These are phyloP conservation scores for Timema podura DNA, from an alignment of 2,888 invertebrate species.

Conservation along the genomic window DNA sequence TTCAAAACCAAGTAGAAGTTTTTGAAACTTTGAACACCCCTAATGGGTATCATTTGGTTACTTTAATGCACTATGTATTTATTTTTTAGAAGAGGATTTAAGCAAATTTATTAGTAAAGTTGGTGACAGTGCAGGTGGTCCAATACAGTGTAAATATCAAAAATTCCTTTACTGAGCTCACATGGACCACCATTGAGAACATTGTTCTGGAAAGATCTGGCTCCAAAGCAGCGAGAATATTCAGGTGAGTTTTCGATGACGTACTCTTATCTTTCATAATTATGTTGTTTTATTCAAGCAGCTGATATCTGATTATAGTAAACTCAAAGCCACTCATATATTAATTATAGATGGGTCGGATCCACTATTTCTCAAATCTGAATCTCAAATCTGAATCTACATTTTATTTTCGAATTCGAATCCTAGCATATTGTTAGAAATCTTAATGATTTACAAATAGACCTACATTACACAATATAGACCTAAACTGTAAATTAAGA, in stretches of 20 bases:
- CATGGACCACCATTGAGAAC: constrained; percentile 72
- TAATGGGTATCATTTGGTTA: background rate
- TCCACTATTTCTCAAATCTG: too few relatives aligned
- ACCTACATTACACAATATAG: too few relatives aligned
- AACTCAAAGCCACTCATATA: too few relatives aligned
- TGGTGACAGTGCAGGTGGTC: constrained; percentile 81
- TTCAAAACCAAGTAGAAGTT: too few relatives aligned
- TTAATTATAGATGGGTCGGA: too few relatives aligned
- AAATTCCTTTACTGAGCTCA: constrained; percentile 64
- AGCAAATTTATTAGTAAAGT: constrained; percentile 68
- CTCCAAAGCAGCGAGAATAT: constrained; percentile 79
- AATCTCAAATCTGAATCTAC: too few relatives aligned
- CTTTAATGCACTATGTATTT: constrained; percentile 24
- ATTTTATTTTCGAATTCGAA: too few relatives aligned
- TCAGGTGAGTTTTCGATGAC: constrained; percentile 50
- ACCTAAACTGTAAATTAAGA: too few relatives aligned
- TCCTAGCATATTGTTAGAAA: too few relatives aligned
- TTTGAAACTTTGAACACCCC: background rate
- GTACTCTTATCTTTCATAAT: constrained; percentile 29
- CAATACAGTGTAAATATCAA: constrained; percentile 72
- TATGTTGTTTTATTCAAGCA: too few relatives aligned
- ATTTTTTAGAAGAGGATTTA: constrained; percentile 66
- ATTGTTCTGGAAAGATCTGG: constrained; percentile 82
- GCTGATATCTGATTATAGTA: too few relatives aligned
- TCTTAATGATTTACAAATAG: too few relatives aligned